phyloP scores from a whole-genome alignment of 2,888 invertebrate genomes.

The Anaspis maculata region DNA sequence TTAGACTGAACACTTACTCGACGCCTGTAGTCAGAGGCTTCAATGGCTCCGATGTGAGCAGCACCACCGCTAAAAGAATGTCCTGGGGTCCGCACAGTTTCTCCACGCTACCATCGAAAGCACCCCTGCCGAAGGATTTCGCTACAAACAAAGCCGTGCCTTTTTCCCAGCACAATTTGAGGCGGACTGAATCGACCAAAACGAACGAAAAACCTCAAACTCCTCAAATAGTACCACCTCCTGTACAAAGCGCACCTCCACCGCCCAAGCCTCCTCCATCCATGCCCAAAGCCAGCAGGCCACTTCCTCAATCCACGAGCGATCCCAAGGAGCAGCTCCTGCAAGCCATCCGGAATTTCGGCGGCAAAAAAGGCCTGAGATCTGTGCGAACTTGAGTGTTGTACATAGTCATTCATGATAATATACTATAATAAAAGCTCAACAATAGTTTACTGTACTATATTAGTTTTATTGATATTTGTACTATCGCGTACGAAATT shows the following conservation, averaged over 20 bases:
- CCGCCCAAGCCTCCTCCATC: conserved; percentile 7
- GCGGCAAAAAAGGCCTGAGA: conserved; percentile 42
- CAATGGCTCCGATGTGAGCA: conserved; percentile 16
- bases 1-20: conserved; percentile 28
- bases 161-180: conserved; percentile 44
- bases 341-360: conserved; percentile 64
- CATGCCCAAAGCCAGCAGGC: no score
- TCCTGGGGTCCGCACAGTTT: conserved; percentile 24
- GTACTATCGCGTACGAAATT: conserved; percentile 10
- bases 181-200: conserved; percentile 42
- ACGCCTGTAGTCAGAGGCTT: conserved; percentile 40
- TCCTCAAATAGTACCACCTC: no score
- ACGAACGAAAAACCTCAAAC: no score
- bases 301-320: no score
- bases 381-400: conserved; percentile 27
- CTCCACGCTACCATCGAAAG: conserved; percentile 28
- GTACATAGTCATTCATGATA: conserved; percentile 2
- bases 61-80: conserved; percentile 18
- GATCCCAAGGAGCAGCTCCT: conserved; percentile 61
- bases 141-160: conserved; percentile 29
- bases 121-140: conserved; percentile 5
- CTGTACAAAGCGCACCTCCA: no score
- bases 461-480: conserved; percentile 9
- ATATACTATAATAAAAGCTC: conserved; percentile 23
- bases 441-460: conserved; percentile 8